phyloP scores from a whole-genome alignment of 2,113 vertebrate genomes.

The Seriola rivoliana region DNA sequence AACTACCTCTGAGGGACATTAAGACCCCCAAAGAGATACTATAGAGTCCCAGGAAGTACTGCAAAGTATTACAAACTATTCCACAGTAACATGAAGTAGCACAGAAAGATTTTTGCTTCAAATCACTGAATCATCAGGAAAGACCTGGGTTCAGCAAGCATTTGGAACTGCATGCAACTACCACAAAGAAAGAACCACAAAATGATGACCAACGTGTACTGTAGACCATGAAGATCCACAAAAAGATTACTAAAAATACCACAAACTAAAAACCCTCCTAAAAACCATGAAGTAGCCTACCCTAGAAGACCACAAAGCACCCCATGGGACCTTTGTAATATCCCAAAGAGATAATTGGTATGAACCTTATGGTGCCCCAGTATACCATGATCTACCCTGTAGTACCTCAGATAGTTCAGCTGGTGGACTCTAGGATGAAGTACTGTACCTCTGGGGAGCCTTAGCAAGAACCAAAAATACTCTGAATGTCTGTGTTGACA shows the following conservation, averaged over 20 bases:
- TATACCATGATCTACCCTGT: neutral
- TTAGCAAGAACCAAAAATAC: constrained; percentile 3
- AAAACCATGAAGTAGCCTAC: too few relatives aligned
- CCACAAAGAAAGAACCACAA: neutral
- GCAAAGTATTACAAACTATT: neutral
- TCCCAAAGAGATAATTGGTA: neutral
- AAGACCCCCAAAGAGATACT: neutral
- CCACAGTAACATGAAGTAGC: neutral
- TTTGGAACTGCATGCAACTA: too few relatives aligned
- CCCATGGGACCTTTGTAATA: neutral
- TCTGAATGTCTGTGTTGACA: neutral
- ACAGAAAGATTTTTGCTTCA: neutral
- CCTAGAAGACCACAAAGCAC: neutral
- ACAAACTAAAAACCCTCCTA: neutral
- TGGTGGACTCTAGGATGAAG: constrained; percentile 1
- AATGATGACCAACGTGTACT: neutral
- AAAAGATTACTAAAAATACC: neutral
- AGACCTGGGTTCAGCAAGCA: too few relatives aligned
- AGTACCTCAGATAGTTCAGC: constrained; percentile 10
- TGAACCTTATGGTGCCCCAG: too few relatives aligned
- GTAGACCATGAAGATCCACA: neutral
- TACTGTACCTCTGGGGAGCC: neutral
- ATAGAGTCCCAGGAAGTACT: neutral
- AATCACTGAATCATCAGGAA: neutral
- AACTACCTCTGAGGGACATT: neutral